A percentile compares a stretch with the other conserved stretches of the same genome.
Evolutionary conservation across 2,888 invertebrate species (phyloP).

Genomic region (Falcaria lacertinaria): DNA sequence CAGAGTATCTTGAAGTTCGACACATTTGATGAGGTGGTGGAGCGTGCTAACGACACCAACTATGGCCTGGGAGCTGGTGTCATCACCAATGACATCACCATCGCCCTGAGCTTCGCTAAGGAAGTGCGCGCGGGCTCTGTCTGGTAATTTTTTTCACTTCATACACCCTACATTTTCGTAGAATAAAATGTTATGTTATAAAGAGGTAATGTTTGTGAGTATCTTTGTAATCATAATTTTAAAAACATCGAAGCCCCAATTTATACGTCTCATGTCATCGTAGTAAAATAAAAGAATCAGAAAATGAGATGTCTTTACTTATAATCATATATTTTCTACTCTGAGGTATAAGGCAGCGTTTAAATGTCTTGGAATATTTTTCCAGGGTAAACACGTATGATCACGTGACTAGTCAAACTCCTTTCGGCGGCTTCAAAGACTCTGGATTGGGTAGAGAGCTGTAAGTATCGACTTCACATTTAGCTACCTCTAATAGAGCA

Average conservation of each 20-base stretch:
- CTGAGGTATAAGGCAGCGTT: too few species aligned
- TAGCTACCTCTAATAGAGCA: too few species aligned
- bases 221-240: too few species aligned
- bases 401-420: constrained; percentile 85
- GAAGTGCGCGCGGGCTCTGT: constrained; percentile 90
- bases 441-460: constrained; percentile 92
- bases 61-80: constrained; percentile 94
- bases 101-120: constrained; percentile 88
- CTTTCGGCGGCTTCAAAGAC: constrained; percentile 93
- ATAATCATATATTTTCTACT: too few species aligned
- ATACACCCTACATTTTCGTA: too few species aligned
- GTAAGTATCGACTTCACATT: constrained; percentile 48
- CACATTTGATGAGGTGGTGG: constrained; percentile 88
- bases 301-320: too few species aligned
- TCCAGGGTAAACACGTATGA: constrained; percentile 88
- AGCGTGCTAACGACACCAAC: constrained; percentile 88
- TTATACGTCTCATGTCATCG: too few species aligned
- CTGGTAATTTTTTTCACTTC: constrained; percentile 82
- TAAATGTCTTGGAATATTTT: too few species aligned
- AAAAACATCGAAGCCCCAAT: too few species aligned
- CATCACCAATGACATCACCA: constrained; percentile 90
- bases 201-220: too few species aligned
- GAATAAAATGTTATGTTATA: too few species aligned
- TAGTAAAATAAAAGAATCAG: too few species aligned
- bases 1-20: constrained; percentile 93